These are phyloP conservation scores for Dasysyrphus tricinctus DNA, from an alignment of 2,888 invertebrate genomes.

Conservation along the genomic window DNA sequence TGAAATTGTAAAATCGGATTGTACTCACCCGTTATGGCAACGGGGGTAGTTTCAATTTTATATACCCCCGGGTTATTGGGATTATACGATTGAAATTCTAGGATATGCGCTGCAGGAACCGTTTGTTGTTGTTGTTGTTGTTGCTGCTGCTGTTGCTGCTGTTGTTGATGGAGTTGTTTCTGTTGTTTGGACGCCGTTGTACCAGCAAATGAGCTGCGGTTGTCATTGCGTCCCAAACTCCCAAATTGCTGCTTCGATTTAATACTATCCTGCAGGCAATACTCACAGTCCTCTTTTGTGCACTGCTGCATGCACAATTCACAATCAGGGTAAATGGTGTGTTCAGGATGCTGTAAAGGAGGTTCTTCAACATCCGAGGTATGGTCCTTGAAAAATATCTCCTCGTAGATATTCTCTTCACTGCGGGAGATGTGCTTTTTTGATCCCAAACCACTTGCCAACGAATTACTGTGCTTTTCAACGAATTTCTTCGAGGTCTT, in stretches of 20 bases:
- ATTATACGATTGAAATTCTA: conserved; percentile 83
- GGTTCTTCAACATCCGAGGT: conserved; percentile 77
- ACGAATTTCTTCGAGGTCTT: conserved; percentile 82
- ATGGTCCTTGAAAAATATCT: conserved; percentile 82
- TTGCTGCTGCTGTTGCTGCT: conserved; percentile 56
- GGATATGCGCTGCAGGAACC: conserved; percentile 80
- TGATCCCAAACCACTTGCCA: conserved; percentile 60
- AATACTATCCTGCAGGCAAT: conserved; percentile 78
- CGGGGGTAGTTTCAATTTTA: conserved; percentile 83
- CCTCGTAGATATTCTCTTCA: conserved; percentile 83
- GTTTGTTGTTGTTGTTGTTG: conserved; percentile 51
- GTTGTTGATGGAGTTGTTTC: conserved; percentile 52
- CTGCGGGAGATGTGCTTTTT: conserved; percentile 80
- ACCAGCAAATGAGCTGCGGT: conserved; percentile 52
- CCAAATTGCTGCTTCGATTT: conserved; percentile 74
- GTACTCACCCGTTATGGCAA: conserved; percentile 83
- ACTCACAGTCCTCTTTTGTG: conserved; percentile 81
- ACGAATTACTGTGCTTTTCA: conserved; percentile 79
- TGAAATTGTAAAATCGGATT: conserved; percentile 83
- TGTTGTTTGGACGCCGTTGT: conserved; percentile 62
- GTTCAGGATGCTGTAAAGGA: conserved; percentile 52
- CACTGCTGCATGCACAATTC: conserved; percentile 83
- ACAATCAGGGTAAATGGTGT: conserved; percentile 80
- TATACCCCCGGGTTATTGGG: conserved; percentile 83
- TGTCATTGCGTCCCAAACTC: conserved; percentile 70